Conservation (phyloP, 2,113 vertebrate genomes). For the Martes martes region DNA sequence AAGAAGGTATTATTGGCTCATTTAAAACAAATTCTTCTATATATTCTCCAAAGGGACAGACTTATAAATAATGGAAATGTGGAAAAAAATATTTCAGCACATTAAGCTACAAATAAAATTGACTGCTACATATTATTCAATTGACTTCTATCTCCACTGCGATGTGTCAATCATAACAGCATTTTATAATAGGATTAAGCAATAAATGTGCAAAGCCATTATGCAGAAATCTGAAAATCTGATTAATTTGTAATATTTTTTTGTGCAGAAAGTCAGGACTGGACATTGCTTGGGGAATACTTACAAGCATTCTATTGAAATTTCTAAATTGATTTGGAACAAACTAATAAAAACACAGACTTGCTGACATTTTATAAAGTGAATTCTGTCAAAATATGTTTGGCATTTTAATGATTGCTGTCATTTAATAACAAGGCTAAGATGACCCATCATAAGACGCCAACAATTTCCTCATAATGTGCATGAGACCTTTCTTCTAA, state of each 20-base stretch:
- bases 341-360: conserved; percentile 84
- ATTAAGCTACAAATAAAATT: conserved; percentile 89
- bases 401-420: conserved; percentile 80
- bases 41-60: conserved; percentile 83
- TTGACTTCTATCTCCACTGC: conserved; percentile 83
- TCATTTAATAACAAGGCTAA: conserved; percentile 78
- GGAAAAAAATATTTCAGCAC: conserved; percentile 70
- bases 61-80: conserved; percentile 87
- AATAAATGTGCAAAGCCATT: conserved; percentile 82
- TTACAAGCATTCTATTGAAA: conserved; percentile 83
- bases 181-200: conserved; percentile 85
- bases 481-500: conserved; percentile 14
- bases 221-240: conserved; percentile 85
- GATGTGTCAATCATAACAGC: conserved; percentile 85
- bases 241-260: conserved; percentile 86
- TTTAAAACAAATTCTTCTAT: conserved; percentile 85
- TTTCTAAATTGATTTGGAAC: conserved; percentile 83
- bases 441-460: conserved; percentile 67
- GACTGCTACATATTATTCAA: conserved; percentile 87
- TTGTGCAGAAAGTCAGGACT: conserved; percentile 76
- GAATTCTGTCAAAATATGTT: conserved; percentile 81
- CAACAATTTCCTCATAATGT: conserved; percentile 58
- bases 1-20: conserved; percentile 85
- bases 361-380: conserved; percentile 84
- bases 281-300: conserved; percentile 80